Evolutionary conservation across 2,797 vertebrate species (phyloP).

Genomic region (Coreius guichenoti): DNA sequence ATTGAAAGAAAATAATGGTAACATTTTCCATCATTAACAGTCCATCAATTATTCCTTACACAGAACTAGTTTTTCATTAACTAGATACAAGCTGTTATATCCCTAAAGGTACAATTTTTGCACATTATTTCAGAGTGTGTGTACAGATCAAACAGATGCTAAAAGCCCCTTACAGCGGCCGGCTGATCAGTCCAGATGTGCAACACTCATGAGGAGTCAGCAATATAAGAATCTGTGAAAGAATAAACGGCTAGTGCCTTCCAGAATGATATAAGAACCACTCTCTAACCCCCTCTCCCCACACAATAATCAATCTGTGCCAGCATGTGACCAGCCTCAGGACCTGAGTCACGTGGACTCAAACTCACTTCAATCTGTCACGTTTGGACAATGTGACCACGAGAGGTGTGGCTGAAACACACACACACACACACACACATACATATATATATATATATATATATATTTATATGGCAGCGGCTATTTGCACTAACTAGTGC

Average conservation of each 20-base stretch:
- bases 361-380: conserved; percentile 33
- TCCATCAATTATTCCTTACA: background rate
- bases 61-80: no score
- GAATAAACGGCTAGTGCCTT: background rate
- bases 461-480: no score
- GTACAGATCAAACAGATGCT: conserved; percentile 7
- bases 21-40: no score
- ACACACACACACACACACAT: conserved; percentile 1
- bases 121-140: background rate
- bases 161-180: background rate
- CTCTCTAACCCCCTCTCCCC: conserved; percentile 10
- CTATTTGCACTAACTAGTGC: no score
- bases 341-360: conserved; percentile 12
- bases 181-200: conserved; percentile 23
- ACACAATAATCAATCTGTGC: conserved; percentile 50
- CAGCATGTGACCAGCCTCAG: conserved; percentile 52
- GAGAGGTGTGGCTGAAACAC: background rate
- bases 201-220: background rate
- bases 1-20: background rate
- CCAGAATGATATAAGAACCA: conserved; percentile 27
- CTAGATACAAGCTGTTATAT: background rate
- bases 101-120: background rate
- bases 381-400: conserved; percentile 51
- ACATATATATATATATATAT: no score
- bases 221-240: background rate